Evolutionary conservation across 2,888 invertebrate species (phyloP), one percentile per base, ranked within the genome.

Genomic region (Microplitis manilae): DNA sequence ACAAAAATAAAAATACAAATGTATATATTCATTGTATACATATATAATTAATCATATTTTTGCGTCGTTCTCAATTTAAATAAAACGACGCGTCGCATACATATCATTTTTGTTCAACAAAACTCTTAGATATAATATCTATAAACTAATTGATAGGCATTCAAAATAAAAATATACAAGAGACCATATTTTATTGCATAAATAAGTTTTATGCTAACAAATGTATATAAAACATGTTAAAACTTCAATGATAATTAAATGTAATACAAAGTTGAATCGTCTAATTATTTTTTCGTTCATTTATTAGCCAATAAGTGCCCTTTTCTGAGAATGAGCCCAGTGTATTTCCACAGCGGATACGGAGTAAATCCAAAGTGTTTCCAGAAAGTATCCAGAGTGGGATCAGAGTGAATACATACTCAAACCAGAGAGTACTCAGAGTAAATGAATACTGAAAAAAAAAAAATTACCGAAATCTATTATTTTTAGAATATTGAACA

Each of bases 41-140:
- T 67, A 59, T 60, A 68, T 17, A 17, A 17, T 17, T 20, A 61
- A 64, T 60, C 38, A 76, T 30, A 73, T 68, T 75, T 78, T 77
- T 62, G 77, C 77, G 74, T 80, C 64, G 38, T 71, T 40, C 20
- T 71, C 68, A 17, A 13, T 38, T 71, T 64, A 75, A 40, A 75
- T 74, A 69, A 39, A 59, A 81, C 81, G 83, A 81, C 83, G 84
- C 79, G 84, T 86, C 79, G 78, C 83, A 89, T 89, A 89, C 89
- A 89, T 89, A 89, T 89, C 89, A 89, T 89, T 89, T 89, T 84
- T 86, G 86, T 80, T 88, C 86, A 89, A 89, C 87, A 86, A 83
- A 88, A 85, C 83, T 81, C 84, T 85, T 88, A 87, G 85, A 86
- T 88, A 87, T 88, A 85, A 87, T 86, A 76, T 77, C 78, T 80